Evolutionary conservation across 2,113 vertebrate genomes (phyloP), one percentile per base, ranked within the genome.

Genomic region (Acanthisitta chloris): DNA sequence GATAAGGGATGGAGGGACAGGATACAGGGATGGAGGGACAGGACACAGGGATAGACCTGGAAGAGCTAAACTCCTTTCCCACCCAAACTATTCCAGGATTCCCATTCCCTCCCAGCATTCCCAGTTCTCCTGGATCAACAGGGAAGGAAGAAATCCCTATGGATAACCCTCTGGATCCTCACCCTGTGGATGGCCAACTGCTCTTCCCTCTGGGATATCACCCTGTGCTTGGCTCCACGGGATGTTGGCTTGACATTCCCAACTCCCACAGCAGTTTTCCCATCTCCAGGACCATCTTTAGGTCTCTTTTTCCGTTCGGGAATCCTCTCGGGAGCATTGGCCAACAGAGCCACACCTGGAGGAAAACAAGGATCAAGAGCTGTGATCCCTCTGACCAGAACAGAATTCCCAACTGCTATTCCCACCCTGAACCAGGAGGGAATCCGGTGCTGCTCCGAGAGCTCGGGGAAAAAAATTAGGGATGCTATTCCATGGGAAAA

Each of bases 301-400:
- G 94, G 29, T n/a, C 98, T 98, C 83, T 96, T 98, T 88, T 94
- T 98, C 84, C 97, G 98, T 69, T 99, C 99, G 0, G 99, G 98
- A 20, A 99, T 95, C 6, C 98, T 98, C 86, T 99, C 99, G 0
- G 99, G 99, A 20, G 99, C 99, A 0, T 99, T 99, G 48, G 99
- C 99, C 72, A 99, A 97, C 64, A 99, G 97, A 0, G 99, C 99
- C 69, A 99, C 99, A 28, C 99, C 99, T 20, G 67, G n/a, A n/a
- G n/a, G n/a, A n/a, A n/a, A n/a, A n/a, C n/a, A n/a, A n/a, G n/a
- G n/a, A n/a, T n/a, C n/a, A n/a, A n/a, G n/a, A n/a, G n/a, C n/a
- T n/a, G n/a, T n/a, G n/a, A n/a, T n/a, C n/a, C n/a, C n/a, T n/a
- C n/a, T n/a, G n/a, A n/a, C n/a, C n/a, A n/a, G n/a, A n/a, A n/a